Evolutionary conservation across 2,888 invertebrate species (phyloP).

Genomic region (Machimus atricapillus): DNA sequence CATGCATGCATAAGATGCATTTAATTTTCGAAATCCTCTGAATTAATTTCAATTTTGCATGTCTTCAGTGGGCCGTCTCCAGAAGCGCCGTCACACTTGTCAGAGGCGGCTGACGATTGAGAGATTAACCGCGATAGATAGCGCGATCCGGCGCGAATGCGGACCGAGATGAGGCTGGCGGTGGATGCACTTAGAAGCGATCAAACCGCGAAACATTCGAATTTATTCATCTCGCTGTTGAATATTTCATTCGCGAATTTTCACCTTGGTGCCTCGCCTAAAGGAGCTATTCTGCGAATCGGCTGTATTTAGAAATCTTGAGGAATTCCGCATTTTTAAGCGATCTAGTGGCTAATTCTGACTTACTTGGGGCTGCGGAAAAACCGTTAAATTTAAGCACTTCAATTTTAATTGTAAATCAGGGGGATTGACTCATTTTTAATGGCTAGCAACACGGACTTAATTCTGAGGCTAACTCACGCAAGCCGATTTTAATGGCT

Average conservation of each 20-base stretch:
- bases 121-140: constrained; percentile 20
- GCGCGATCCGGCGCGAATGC: not conserved
- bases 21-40: constrained; percentile 53
- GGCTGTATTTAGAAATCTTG: not conserved
- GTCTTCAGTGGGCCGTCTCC: constrained; percentile 51
- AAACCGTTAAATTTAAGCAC: not conserved
- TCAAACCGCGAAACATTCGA: not conserved
- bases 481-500: not conserved
- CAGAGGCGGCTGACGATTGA: constrained; percentile 20
- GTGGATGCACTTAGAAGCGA: not conserved
- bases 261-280: not conserved
- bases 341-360: not conserved
- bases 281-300: not conserved
- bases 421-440: not conserved
- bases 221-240: not conserved
- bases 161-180: not conserved
- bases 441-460: not conserved
- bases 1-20: constrained; percentile 38
- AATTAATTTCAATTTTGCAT: constrained; percentile 63
- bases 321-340: not conserved
- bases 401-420: not conserved
- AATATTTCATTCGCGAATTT: not conserved
- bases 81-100: constrained; percentile 33
- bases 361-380: not conserved
- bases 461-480: not conserved